Conservation (phyloP, 2,113 vertebrate species). For the Laticauda colubrina region DNA sequence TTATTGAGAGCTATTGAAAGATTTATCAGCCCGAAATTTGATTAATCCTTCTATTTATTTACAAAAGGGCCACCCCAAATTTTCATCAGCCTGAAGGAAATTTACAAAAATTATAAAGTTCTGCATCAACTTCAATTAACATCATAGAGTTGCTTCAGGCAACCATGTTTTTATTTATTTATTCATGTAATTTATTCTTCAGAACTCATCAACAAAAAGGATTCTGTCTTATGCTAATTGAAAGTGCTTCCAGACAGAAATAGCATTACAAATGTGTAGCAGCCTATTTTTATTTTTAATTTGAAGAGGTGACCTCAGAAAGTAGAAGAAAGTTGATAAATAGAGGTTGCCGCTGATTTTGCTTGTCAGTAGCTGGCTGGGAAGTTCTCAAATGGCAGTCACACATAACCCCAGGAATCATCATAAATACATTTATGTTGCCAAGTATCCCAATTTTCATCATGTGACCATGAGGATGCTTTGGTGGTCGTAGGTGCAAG, state of each 20-base stretch:
- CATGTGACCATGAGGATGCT: not conserved
- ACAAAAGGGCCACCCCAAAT: not conserved
- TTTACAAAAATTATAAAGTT: not conserved
- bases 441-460: not conserved
- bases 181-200: not conserved
- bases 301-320: not conserved
- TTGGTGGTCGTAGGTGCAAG: not conserved
- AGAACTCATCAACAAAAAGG: constrained; percentile 9
- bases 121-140: not conserved
- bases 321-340: not conserved
- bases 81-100: not conserved
- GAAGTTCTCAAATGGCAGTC: not conserved
- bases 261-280: not conserved
- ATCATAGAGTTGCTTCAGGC: not conserved
- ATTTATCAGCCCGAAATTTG: not conserved
- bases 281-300: not conserved
- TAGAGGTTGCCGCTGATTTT: not conserved
- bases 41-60: not conserved
- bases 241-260: not conserved
- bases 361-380: not conserved
- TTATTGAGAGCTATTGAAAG: not conserved
- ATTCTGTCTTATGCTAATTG: not conserved
- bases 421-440: not conserved
- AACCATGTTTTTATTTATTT: constrained; percentile 3
- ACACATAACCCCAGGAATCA: not conserved